These are phyloP conservation scores for Aepyceros melampus DNA, from an alignment of 2,113 vertebrate species.

Conservation along the genomic window DNA sequence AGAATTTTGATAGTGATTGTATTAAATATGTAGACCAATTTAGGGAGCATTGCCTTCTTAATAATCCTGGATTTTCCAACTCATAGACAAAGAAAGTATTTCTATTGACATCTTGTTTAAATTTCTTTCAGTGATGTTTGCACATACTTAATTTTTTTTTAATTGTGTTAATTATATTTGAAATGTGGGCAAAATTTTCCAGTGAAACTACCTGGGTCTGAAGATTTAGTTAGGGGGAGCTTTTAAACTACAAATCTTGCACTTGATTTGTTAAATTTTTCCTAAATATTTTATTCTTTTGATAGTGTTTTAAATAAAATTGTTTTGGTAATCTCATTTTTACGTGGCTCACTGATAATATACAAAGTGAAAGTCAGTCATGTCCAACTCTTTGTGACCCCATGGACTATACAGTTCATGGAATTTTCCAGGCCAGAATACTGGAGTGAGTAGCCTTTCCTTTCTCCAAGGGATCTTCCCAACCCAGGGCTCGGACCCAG, in stretches of 20 bases:
- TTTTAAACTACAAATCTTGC: neutral
- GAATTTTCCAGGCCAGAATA: neutral
- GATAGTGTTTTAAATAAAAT: neutral
- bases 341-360: neutral
- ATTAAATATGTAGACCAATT: neutral
- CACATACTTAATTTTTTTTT: accelerated
- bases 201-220: neutral
- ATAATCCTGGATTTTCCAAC: neutral
- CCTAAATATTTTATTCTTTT: neutral
- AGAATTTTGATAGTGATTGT: neutral
- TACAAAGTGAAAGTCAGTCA: neutral
- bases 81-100: neutral
- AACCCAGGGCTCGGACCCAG: neutral
- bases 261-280: neutral
- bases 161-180: neutral
- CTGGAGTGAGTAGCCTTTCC: neutral
- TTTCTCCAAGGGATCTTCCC: neutral
- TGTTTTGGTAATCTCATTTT: neutral
- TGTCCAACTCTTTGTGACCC: neutral
- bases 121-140: neutral
- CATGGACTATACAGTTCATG: neutral
- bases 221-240: neutral
- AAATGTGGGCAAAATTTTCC: neutral
- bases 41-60: neutral
- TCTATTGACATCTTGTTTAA: neutral